Evolutionary conservation across 2,888 invertebrate genomes (phyloP).

Genomic region (Dicranocentrus wangi): DNA sequence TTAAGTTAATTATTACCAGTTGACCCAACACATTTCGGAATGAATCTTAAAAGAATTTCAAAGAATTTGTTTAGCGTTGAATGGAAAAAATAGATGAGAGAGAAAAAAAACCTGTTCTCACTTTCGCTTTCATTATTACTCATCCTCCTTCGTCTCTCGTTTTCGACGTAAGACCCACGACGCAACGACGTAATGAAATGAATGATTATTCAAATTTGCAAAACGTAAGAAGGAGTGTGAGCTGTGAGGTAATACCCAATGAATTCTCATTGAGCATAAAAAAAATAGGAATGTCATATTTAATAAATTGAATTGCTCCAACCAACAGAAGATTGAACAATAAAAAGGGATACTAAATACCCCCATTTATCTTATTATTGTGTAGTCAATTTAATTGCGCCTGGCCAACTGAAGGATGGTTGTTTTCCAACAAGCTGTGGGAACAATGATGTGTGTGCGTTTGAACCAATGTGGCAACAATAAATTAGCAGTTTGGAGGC

Average conservation of each 20-base stretch:
- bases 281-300: conserved; percentile 6
- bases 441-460: neutral
- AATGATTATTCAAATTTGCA: conserved; percentile 1
- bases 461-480: conserved; percentile 11
- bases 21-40: conserved; percentile 20
- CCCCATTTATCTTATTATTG: too few relatives aligned
- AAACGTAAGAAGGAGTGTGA: too few relatives aligned
- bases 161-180: neutral
- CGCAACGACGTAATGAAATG: neutral
- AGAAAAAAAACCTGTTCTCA: conserved; percentile 16
- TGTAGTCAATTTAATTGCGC: too few relatives aligned
- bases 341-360: too few relatives aligned
- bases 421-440: neutral
- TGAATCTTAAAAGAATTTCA: neutral
- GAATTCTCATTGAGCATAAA: too few relatives aligned
- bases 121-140: conserved; percentile 13
- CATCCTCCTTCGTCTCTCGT: neutral
- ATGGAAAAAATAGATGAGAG: neutral
- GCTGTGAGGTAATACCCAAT: neutral
- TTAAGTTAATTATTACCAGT: neutral
- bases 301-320: neutral
- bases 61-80: neutral
- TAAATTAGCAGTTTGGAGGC: conserved; percentile 30
- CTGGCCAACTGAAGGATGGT: too few relatives aligned
- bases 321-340: neutral